Percentiles rank a stretch among this genome's conserved stretches.
These are phyloP conservation scores for Rhea americana DNA, from an alignment of 2,113 vertebrate genomes.

Conservation along the genomic window DNA sequence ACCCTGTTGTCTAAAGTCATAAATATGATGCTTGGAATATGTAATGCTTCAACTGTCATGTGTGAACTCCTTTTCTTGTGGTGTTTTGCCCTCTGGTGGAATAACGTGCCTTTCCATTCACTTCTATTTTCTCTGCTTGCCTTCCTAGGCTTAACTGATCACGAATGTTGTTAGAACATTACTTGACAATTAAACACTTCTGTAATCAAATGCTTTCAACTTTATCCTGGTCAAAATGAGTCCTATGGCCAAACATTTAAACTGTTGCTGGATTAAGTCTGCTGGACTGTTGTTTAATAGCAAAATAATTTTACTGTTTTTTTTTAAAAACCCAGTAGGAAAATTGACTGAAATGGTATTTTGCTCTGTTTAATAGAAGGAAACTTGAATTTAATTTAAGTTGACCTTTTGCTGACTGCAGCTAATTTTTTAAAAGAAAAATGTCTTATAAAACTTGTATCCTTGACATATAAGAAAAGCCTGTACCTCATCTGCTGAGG, in stretches of 20 bases:
- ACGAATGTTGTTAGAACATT: neutral
- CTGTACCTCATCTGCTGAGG: neutral
- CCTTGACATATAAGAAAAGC: neutral
- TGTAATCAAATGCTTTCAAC: neutral
- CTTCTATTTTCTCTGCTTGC: fast-evolving
- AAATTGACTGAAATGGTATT: neutral
- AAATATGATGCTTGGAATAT: fast-evolving
- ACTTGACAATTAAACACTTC: fast-evolving
- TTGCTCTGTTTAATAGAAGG: neutral
- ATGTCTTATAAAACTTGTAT: neutral
- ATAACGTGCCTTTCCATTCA: neutral
- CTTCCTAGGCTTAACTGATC: neutral
- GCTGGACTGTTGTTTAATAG: neutral
- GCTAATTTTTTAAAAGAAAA: neutral
- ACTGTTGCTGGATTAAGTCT: neutral
- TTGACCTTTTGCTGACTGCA: fast-evolving
- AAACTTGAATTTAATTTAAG: neutral
- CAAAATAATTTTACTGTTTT: neutral
- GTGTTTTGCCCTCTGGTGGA: neutral
- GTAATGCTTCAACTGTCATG: fast-evolving
- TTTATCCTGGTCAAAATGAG: neutral
- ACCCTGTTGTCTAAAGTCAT: no score
- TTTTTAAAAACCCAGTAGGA: neutral
- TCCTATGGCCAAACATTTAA: neutral
- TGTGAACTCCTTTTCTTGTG: neutral